A percentile compares a stretch with the other conserved stretches of the same genome.
These are phyloP conservation scores for Xiphophorus birchmanni DNA, from an alignment of 2,797 vertebrate species.

Conservation along the genomic window DNA sequence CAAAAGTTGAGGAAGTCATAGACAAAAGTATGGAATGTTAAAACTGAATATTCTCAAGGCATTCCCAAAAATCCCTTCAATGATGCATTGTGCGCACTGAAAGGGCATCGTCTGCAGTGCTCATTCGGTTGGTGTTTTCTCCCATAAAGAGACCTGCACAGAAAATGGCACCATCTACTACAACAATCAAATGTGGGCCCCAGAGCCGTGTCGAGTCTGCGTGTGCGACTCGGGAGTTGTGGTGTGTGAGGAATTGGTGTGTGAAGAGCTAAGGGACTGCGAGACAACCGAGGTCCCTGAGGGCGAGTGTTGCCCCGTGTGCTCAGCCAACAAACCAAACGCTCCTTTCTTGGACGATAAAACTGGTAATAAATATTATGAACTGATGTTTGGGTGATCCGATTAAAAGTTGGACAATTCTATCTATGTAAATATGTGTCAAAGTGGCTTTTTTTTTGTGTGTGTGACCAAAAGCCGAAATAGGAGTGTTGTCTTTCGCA, in stretches of 20 bases:
- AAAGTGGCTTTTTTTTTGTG: too few species aligned
- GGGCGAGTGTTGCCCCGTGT: constrained; percentile 54
- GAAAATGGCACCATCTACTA: constrained; percentile 38
- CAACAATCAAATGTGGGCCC: constrained; percentile 51
- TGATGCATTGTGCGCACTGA: constrained; percentile 10
- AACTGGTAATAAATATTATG: constrained; percentile 44
- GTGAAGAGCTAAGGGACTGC: constrained; percentile 49
- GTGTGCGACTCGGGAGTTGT: constrained; percentile 40
- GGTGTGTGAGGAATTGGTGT: constrained; percentile 54
- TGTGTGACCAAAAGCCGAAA: not conserved
- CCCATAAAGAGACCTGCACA: constrained; percentile 47
- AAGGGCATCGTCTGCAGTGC: constrained; percentile 13
- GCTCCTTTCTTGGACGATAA: constrained; percentile 27
- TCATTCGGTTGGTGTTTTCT: constrained; percentile 39
- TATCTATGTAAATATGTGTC: not conserved
- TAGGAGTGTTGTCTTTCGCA: not conserved
- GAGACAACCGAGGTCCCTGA: constrained; percentile 19
- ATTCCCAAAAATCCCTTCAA: constrained; percentile 17
- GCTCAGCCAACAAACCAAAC: constrained; percentile 32
- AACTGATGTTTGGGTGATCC: constrained; percentile 11
- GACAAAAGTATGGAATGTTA: not conserved
- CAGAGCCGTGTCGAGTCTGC: constrained; percentile 47
- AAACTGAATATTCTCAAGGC: not conserved
- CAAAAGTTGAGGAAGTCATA: not conserved
- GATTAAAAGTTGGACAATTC: not conserved